Evolutionary conservation across 2,113 vertebrate species (phyloP), one percentile per base, ranked within the genome.

Genomic region (Leucopternis melanops): DNA sequence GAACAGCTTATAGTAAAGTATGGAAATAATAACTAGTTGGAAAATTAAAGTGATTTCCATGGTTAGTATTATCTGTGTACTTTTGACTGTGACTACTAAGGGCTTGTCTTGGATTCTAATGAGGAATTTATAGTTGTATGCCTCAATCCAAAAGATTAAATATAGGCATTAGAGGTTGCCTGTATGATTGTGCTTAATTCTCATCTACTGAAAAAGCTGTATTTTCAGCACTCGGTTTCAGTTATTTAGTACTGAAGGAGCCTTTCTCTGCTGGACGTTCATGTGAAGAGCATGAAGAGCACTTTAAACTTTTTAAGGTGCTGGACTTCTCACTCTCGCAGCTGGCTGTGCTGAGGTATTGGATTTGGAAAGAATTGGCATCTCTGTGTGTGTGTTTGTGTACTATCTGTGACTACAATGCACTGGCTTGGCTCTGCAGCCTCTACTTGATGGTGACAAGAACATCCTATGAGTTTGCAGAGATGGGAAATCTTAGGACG

Each of bases 361-460:
- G 36, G 7, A 23, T 31, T 65, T 42, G 13, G 26, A 66, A 52
- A 89, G 25, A 61, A 13, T 1, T 50, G 65, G 6, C 6, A 13
- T 11, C 31, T 81, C 29, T 6, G 27, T 54, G 52, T 54, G 8
- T 72, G 31, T 58, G 44, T 5, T 47, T 72, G 52, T 69, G 19
- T 29, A 2, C 29, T 44, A 3, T 16, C 31, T 31, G 6, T 2
- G 2, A 10, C 22, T 38, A 5, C 8, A 27, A 3, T 5, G 17
- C 6, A 2, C 22, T 22, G 42, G 18, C 29, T 82, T 34, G 47
- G 11, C 17, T 77, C 70, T 75, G 29, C 80, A 55, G 16, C 42
- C 52, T 36, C 10, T 21, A 34, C 21, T n/a, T 44, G 27, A 4
- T 6, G 10, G 29, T 31, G 55, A 29, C 31, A 47, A 18, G 11